Evolutionary conservation across 2,888 invertebrate genomes (phyloP), one percentile per base, ranked within the genome.

Genomic region (Salticus scenicus): DNA sequence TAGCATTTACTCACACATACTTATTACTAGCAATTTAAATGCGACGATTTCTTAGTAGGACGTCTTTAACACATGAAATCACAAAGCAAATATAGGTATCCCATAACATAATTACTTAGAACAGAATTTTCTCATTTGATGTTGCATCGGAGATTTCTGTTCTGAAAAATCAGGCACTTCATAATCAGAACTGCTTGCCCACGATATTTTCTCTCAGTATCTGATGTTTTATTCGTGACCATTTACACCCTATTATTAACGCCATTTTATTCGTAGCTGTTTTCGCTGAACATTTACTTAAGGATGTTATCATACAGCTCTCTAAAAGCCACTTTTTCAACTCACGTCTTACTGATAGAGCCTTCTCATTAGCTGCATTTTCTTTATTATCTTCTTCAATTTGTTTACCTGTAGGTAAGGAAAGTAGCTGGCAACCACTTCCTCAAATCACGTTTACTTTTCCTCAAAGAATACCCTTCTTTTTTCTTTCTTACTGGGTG

Each of bases 181-280:
- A n/a, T n/a, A n/a, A n/a, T n/a, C n/a, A n/a, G n/a, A 37, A 10
- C 7, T 37, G 30, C n/a, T 57, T 57, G 57, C 20, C 17, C 76
- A 28, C 69, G 17, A 69, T 74, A 37, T 81, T 47, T 42, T 31
- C 47, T 30, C 20, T 20, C 28, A 17, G 30, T 64, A 75, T 70
- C 82, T 42, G 31, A 57, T 24, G 57, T 42, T 37, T 66, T 31
- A 63, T 57, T 75, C 77, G 83, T 83, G 83, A 83, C 77, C 31
- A 67, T 57, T 83, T 66, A 76, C 83, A 83, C 72, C 77, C 76
- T 67, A 41, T 72, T 57, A 77, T 83, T 76, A 83, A 51, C 71
- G 51, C 73, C 67, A 51, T 67, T 73, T 77, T 83, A 83, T 77
- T 72, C 67, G 77, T 73, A 77, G 76, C 70, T 41, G 14, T 74